Base-by-base conservation (phyloP, 2,113 vertebrate species). In the Tenebrosternarchus preto region DNA sequence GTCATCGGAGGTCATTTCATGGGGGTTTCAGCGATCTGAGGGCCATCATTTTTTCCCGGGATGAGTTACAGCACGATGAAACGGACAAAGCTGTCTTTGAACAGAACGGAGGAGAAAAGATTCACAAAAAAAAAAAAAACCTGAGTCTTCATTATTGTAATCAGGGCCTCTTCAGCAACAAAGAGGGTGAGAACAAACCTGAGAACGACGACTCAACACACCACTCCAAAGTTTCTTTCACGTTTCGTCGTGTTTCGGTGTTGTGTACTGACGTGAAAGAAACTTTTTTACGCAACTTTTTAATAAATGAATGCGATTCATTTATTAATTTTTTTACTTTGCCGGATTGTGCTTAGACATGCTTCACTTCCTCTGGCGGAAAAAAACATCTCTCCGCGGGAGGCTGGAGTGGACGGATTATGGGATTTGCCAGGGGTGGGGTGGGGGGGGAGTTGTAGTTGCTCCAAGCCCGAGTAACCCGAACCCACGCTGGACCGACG, bases 381-480 rank as follows among this genome's bases (percentile, higher is more conserved):
- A 67, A 80, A 69, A 76, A 82, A 82, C 81, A 76, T 64, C 73
- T 86, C 77, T 7, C 75, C 61, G 82, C 43, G 6, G 81, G 77
- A 50, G 64, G 70, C 61, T 86, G 72, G 85, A 82, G 85, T 77
- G 55, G 73, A 66, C 56, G 81, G 84, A 88, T 88, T 80, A 84
- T 71, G 77, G 80, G 83, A 82, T 83, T 84, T 85, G 83, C 88
- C 71, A 70, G 6, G 24, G 43, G 75, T n/a, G n/a, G n/a, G n/a
- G n/a, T n/a, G n/a, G n/a, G n/a, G n/a, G n/a, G n/a, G n/a, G n/a
- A n/a, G n/a, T n/a, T n/a, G n/a, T n/a, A 84, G 75, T 80, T 59
- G 27, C 80, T 79, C 71, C 83, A 27, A 66, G 17, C 17, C 43
- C 66, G 78, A 87, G 87, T 83, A 89, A 90, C 82, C 25, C 0